Evolutionary conservation across 2,797 vertebrate genomes (phyloP), one percentile per base, ranked within the genome.

Genomic region (Periparus ater): DNA sequence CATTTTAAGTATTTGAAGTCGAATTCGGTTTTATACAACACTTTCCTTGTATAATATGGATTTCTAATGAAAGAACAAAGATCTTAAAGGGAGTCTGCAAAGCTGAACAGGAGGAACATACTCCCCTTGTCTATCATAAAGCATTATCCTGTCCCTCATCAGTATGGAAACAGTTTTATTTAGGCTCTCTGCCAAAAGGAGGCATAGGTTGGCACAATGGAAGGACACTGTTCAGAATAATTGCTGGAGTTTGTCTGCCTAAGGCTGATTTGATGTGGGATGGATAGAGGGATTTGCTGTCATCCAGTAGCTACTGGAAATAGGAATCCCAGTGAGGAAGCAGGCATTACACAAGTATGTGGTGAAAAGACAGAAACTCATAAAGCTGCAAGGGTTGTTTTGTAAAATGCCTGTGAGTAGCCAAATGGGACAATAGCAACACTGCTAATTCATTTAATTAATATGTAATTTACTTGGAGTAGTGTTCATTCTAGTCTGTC

Each of bases 391-490:
- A 95, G 89, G n/a, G 26, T 91, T 32, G 85, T 92, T 97, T 94
- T 93, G 77, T 93, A 47, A 86, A 94, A 95, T 54, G 89, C 4
- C 1, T 71, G 63, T 34, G 88, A 91, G 85, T 94, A 71, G 94
- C 96, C 96, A 96, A 95, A 85, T 95, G 67, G 74, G 94, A 96
- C 95, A 96, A 93, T 96, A 91, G 91, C 60, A 88, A 88, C 63
- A 73, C 80, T 96, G 95, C 93, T 96, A 96, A 96, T 97, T 96
- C 91, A 91, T 88, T 96, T 97, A 95, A 96, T 97, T 96, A 96
- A 93, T 97, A 95, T 95, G 92, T 96, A 95, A 94, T 97, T 93
- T 96, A 91, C 71, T 96, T 95, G 88, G 51, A 95, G 77, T 88
- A 91, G 66, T 82, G 77, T 89, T 94, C 94, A 95, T 93, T 96